phyloP scores from a whole-genome alignment of 2,888 invertebrate species.

The Synergus umbraculus region DNA sequence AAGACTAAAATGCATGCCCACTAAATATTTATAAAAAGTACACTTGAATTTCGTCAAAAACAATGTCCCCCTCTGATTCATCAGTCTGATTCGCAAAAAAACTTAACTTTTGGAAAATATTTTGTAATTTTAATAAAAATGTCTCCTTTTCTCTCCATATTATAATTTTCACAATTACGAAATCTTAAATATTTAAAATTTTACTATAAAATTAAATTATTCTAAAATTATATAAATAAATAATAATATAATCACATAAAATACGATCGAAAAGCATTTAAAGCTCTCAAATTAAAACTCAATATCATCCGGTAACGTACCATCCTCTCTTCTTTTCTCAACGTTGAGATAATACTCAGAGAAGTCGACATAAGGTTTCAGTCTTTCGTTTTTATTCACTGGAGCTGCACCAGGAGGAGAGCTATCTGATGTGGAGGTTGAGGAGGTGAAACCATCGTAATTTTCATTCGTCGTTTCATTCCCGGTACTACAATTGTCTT shows the following conservation, averaged over 20 bases:
- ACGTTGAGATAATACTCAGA: constrained; percentile 87
- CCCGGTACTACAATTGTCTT: constrained; percentile 57
- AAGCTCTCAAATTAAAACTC: constrained; percentile 67
- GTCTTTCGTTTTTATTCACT: constrained; percentile 83
- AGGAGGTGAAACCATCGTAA: constrained; percentile 73
- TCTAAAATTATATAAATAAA: not conserved
- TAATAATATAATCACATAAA: not conserved
- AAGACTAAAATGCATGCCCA: constrained; percentile 87
- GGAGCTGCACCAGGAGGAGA: constrained; percentile 74
- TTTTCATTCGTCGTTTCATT: constrained; percentile 64
- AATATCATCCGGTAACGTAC: constrained; percentile 83
- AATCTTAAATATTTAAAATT: not conserved
- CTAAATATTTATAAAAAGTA: constrained; percentile 61
- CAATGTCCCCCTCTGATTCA: not conserved
- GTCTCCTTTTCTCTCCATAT: not conserved
- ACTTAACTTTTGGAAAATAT: not conserved
- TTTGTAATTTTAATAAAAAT: not conserved
- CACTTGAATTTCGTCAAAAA: not conserved
- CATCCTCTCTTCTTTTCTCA: constrained; percentile 83
- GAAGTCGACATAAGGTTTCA: constrained; percentile 92
- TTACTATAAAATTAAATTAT: not conserved
- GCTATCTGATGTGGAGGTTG: constrained; percentile 74
- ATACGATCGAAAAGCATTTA: not conserved
- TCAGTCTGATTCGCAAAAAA: not conserved
- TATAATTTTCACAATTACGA: not conserved